Conservation (phyloP, 1,140 invertebrate genomes). For the Tetragnatha versicolor region DNA sequence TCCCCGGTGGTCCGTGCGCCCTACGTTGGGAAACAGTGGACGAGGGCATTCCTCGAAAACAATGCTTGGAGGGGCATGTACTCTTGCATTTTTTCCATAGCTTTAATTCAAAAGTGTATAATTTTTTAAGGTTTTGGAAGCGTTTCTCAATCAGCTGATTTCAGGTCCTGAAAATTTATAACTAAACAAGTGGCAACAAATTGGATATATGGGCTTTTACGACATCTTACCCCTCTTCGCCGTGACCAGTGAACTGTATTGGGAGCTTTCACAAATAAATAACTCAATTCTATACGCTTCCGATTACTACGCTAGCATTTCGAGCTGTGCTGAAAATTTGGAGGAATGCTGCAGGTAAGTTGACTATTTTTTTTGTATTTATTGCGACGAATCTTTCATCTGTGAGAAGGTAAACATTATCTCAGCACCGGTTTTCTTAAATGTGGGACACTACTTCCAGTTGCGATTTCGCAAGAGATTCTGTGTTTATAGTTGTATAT, state of each 20-base stretch:
- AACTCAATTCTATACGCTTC: neutral
- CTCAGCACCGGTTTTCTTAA: neutral
- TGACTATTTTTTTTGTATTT: neutral
- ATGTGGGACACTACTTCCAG: neutral
- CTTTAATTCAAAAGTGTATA: too few relatives aligned
- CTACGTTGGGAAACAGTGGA: too few relatives aligned
- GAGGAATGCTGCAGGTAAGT: slow-evolving; percentile 45
- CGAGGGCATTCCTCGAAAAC: too few relatives aligned
- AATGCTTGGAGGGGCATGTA: too few relatives aligned
- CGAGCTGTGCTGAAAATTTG: slow-evolving; percentile 5
- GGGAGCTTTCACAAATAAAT: neutral
- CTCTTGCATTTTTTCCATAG: too few relatives aligned
- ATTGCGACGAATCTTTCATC: neutral
- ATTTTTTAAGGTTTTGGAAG: too few relatives aligned
- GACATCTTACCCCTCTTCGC: slow-evolving; percentile 44
- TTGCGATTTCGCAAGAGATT: slow-evolving; percentile 2
- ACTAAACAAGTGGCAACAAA: slow-evolving; percentile 4
- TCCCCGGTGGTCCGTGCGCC: too few relatives aligned
- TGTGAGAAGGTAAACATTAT: neutral
- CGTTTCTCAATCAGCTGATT: slow-evolving; percentile 34
- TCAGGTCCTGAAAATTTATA: neutral
- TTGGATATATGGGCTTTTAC: slow-evolving; percentile 35
- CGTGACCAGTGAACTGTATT: slow-evolving; percentile 42
- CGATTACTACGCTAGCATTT: slow-evolving; percentile 7
- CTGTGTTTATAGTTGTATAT: neutral